phyloP scores from a whole-genome alignment of 2,113 vertebrate species.

The Zosterops hypoxanthus region DNA sequence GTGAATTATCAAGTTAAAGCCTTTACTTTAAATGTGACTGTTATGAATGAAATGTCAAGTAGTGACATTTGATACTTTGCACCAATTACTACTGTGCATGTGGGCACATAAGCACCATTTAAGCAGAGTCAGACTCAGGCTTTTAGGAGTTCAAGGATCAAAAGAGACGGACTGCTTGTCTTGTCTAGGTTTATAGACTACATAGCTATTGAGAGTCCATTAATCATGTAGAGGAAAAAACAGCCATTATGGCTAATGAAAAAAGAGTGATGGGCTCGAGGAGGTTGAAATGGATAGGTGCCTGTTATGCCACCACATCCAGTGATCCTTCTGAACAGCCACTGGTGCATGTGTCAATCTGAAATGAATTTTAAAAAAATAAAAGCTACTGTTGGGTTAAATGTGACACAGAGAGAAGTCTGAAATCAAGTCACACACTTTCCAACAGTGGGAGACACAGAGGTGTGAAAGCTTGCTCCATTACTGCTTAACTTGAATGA shows the following conservation, averaged over 20 bases:
- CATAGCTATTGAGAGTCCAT: background rate
- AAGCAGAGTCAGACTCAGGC: constrained; percentile 1
- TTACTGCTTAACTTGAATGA: background rate
- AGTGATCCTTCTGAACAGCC: background rate
- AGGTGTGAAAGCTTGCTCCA: background rate
- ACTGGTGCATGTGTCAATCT: background rate
- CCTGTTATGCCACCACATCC: background rate
- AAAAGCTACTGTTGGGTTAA: background rate
- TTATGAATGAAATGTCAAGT: constrained; percentile 42
- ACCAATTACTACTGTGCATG: background rate
- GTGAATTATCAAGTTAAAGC: constrained; percentile 6
- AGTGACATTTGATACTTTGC: constrained; percentile 44
- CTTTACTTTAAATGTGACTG: background rate
- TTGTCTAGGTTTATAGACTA: constrained; percentile 34
- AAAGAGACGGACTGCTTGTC: constrained; percentile 16
- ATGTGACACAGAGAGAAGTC: background rate
- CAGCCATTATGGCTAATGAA: background rate
- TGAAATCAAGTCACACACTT: background rate
- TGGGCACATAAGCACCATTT: constrained; percentile 10
- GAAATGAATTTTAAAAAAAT: background rate
- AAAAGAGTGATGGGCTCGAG: background rate
- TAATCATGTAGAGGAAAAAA: background rate
- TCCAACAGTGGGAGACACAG: background rate
- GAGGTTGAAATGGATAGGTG: background rate
- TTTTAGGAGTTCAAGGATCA: constrained; percentile 33